Percentiles rank a stretch among this genome's conserved stretches.
These are phyloP conservation scores for Ptychadena robeensis DNA, from an alignment of 2,797 vertebrate species.

Conservation along the genomic window DNA sequence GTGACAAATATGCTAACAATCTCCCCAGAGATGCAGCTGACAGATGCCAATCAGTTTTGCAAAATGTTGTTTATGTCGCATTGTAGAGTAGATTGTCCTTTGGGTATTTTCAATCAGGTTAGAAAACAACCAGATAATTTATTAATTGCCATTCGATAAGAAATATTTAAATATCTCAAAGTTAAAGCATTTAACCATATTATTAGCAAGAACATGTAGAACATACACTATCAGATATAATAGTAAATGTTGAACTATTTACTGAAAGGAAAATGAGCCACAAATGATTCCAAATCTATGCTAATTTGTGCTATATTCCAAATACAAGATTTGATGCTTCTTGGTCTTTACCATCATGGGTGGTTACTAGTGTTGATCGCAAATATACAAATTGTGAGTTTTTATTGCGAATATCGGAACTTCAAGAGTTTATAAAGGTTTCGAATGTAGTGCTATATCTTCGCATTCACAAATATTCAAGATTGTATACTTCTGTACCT, in stretches of 20 bases:
- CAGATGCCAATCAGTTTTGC: conserved; percentile 63
- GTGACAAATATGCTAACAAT: conserved; percentile 48
- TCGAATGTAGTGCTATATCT: too few species aligned
- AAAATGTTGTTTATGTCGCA: conserved; percentile 63
- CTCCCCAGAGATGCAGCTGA: conserved; percentile 61
- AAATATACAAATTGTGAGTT: too few species aligned
- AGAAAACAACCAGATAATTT: conserved; percentile 48
- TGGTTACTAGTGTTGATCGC: too few species aligned
- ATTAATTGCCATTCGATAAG: conserved; percentile 40
- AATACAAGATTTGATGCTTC: too few species aligned
- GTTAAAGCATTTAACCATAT: not conserved
- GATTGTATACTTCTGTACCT: too few species aligned
- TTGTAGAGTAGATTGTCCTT: not conserved
- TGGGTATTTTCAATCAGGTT: conserved; percentile 41
- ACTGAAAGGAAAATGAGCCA: too few species aligned
- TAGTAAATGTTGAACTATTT: not conserved
- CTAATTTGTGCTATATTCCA: too few species aligned
- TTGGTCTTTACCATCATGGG: too few species aligned
- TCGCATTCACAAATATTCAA: too few species aligned
- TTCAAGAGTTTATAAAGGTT: too few species aligned
- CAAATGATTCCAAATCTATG: too few species aligned
- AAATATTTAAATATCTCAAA: conserved; percentile 19
- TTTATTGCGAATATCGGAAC: too few species aligned
- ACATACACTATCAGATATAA: not conserved
- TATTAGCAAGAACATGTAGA: not conserved